Base-by-base conservation (phyloP, 2,113 vertebrate genomes). In the Ranitomeya variabilis region DNA sequence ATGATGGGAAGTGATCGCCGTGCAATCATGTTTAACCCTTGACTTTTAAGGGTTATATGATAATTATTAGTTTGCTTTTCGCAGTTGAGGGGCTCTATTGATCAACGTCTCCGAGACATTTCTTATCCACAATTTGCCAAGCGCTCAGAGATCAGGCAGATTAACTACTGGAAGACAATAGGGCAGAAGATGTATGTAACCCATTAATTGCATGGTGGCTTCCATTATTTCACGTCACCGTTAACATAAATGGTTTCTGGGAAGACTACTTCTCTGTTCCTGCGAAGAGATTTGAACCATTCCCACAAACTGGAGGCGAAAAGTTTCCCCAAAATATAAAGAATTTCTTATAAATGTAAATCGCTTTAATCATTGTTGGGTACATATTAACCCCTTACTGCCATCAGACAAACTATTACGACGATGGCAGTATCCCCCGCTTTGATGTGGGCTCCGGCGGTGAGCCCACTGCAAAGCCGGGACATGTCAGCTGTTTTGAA, bases 1-100 rank as follows among this genome's bases (percentile, higher is more conserved):
- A 60, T 83, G 26, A 74, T 64, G 37, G 80, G 45, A 76, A 83
- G 37, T 37, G 69, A 83, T 77, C 76, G 21, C 2, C 14, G 23
- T 77, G 23, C 69, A 6, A 7, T 64, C 37, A 76, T 51, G 54
- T 37, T 55, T 77, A 76, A 84, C 87, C 87, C 71, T 67, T 88
- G 57, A 77, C 80, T 60, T 83, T 82, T 77, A 78, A 31, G 51
- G 80, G 45, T 66, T 66, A 55, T 64, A 31, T 60, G 26, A 45
- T 76, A 71, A 73, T 88, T 76, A 82, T 16, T 14, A n/a, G 64
- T 31, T 71, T 26, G 52, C 82, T 31, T 69, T 69, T 71, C 45
- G 31, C 8, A 16, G 82, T 52, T 69, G 45, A 83, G 54, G 66
- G 81, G 60, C 62, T 55, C 13, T 23, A 71, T 71, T 84, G 16